Evolutionary conservation across 2,888 invertebrate genomes (phyloP).

Genomic region (Allygus modestus): DNA sequence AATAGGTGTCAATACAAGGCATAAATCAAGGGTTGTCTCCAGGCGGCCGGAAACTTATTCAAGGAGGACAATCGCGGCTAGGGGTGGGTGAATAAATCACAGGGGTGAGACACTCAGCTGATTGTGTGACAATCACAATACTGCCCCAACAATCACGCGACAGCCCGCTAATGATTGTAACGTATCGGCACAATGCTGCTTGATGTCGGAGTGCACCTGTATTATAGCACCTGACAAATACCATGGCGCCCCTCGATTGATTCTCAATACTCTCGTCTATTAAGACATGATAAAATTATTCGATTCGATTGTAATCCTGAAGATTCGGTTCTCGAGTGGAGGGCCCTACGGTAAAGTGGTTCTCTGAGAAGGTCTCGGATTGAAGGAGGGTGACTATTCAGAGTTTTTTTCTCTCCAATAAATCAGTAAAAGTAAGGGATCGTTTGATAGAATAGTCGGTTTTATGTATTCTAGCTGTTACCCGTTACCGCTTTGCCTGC

Average conservation of each 20-base stretch:
- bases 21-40: conserved; percentile 48
- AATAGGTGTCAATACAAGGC: conserved; percentile 30
- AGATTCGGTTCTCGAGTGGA: background rate
- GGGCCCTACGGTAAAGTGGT: background rate
- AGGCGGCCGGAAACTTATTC: conserved; percentile 20
- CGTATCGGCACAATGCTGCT: conserved; percentile 7
- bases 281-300: conserved; percentile 24
- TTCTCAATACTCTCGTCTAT: background rate
- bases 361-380: background rate
- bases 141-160: conserved; percentile 21
- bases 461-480: no score
- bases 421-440: background rate
- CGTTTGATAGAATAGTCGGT: background rate
- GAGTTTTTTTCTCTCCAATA: background rate
- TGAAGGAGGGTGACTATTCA: background rate
- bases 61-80: background rate
- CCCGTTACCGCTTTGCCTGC: no score
- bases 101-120: conserved; percentile 27
- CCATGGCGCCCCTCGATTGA: background rate
- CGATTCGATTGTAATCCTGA: conserved; percentile 12
- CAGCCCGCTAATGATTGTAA: conserved; percentile 14
- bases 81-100: conserved; percentile 43
- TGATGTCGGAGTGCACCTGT: background rate
- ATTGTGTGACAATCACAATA: conserved; percentile 39
- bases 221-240: conserved; percentile 33